phyloP scores from a whole-genome alignment of 2,797 vertebrate species.

The Sebastes flavidus region DNA sequence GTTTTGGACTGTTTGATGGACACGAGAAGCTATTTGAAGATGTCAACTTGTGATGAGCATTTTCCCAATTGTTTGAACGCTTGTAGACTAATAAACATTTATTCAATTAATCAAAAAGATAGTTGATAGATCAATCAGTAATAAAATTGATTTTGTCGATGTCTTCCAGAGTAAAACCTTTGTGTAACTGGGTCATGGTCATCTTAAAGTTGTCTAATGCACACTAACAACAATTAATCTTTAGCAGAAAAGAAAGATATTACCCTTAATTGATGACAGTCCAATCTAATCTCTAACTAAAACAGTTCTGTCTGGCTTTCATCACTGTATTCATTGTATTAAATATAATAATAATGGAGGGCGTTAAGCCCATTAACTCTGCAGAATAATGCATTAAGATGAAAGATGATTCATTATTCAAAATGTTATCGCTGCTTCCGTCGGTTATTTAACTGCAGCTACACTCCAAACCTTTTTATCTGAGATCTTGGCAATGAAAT shows the following conservation, averaged over 20 bases:
- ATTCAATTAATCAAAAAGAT: neutral
- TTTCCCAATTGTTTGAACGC: neutral
- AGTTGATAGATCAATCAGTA: neutral
- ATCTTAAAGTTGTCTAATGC: neutral
- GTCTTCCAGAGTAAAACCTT: neutral
- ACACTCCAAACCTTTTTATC: slow-evolving; percentile 5
- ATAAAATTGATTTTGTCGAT: neutral
- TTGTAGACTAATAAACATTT: neutral
- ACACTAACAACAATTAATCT: neutral
- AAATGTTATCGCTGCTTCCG: neutral
- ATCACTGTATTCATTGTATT: neutral
- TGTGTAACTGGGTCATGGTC: neutral
- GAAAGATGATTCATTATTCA: slow-evolving; percentile 7
- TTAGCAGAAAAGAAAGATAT: neutral
- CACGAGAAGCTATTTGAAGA: neutral
- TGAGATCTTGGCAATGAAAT: neutral
- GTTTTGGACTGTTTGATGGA: neutral
- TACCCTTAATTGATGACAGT: neutral
- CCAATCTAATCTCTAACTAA: neutral
- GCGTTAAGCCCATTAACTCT: neutral
- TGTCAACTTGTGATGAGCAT: neutral
- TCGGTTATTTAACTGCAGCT: neutral
- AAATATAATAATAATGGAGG: neutral
- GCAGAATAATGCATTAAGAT: neutral
- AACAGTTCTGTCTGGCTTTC: neutral